Percentiles rank a stretch among this genome's conserved stretches.
Evolutionary conservation across 2,113 vertebrate species (phyloP).

Genomic region (Lutjanus erythropterus): DNA sequence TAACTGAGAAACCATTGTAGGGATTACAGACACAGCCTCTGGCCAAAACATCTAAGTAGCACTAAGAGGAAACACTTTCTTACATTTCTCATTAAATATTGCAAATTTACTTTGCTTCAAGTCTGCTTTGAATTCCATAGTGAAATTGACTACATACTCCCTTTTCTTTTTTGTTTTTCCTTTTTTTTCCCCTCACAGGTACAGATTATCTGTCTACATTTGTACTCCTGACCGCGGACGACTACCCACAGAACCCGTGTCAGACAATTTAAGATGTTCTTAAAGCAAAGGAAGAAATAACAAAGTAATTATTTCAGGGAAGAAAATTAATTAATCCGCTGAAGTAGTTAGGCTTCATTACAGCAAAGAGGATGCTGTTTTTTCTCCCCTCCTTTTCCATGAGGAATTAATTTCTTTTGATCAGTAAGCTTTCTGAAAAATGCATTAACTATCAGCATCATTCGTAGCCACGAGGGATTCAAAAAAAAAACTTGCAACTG

Average conservation of each 20-base stretch:
- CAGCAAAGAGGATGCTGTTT: constrained; percentile 48
- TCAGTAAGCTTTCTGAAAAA: constrained; percentile 56
- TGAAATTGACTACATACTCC: constrained; percentile 11
- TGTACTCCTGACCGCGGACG: constrained; percentile 19
- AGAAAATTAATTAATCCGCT: constrained; percentile 56
- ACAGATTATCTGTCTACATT: constrained; percentile 22
- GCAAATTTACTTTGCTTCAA: constrained; percentile 57
- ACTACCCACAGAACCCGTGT: constrained; percentile 11
- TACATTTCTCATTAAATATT: constrained; percentile 68
- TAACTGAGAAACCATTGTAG: constrained; percentile 67
- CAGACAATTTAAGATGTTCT: constrained; percentile 40
- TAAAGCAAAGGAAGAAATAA: constrained; percentile 27
- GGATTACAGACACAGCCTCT: constrained; percentile 72
- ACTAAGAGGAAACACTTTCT: constrained; percentile 59
- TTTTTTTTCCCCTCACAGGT: constrained; percentile 24
- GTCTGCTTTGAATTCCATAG: constrained; percentile 44
- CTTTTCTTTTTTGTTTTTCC: background rate
- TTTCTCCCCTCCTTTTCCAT: constrained; percentile 39
- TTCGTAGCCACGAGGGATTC: constrained; percentile 38
- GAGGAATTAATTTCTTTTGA: constrained; percentile 69
- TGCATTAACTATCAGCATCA: constrained; percentile 59
- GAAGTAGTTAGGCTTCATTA: constrained; percentile 56
- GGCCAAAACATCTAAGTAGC: constrained; percentile 75
- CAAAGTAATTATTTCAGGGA: constrained; percentile 47
- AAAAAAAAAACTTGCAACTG: constrained; percentile 2